Base-by-base conservation (phyloP, 2,888 invertebrate genomes). In the Keiferia lycopersicella region DNA sequence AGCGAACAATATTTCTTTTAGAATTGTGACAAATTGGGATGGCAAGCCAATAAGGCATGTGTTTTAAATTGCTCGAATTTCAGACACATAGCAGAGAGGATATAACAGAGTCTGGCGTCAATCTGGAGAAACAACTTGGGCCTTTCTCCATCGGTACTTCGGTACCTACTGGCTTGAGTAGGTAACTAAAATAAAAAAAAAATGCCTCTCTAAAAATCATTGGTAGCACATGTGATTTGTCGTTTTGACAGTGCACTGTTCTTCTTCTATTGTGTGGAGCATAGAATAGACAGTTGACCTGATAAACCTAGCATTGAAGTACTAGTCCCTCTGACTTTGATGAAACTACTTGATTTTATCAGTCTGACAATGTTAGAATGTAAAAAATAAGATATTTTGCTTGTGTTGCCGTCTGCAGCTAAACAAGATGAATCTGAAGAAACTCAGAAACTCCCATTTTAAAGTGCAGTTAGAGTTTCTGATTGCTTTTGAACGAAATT, bases 331-430 rank as follows among this genome's bases (percentile, higher is more conserved):
- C n/a, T n/a, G n/a, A n/a, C n/a, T n/a, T n/a, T n/a, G n/a, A n/a
- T 22, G 12, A 26, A 12, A 14, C 8, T 10, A 22, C 12, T 20
- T 50, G 50, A 20, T 22, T 11, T 6, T 10, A 53, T 53, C 51
- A 53, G 51, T 45, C n/a, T 45, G 45, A 45, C 16, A 45, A 45
- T 16, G 16, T n/a, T 16, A 4, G 45, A 26, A 26, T 14, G 22
- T 53, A 14, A 20, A 10, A 22, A 12, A 14, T 1, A 50, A 12
- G 26, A 53, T 64, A 66, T 67, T 68, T 62, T 18, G 48, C 48
- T 63, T 63, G 67, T 69, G 68, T 66, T 66, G 62, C 66, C 62
- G 62, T 67, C 66, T 67, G 57, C 60, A 65, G 61, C 67, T 64
- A 65, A 65, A 67, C 65, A 62, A 65, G 63, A 66, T 61, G 64